Evolutionary conservation across 2,113 vertebrate species (phyloP).

Genomic region (Bettongia penicillata): DNA sequence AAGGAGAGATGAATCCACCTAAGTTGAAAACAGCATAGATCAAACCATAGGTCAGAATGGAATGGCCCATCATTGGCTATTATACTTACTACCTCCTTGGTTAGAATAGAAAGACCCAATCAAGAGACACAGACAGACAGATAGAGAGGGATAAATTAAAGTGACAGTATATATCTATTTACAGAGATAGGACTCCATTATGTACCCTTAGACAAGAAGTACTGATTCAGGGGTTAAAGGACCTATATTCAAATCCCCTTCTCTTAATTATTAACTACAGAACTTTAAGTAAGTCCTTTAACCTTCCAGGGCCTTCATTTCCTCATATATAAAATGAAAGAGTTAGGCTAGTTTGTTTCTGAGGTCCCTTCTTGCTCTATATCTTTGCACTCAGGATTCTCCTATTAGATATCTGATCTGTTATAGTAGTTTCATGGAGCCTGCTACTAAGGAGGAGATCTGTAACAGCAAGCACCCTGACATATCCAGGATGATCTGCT

Average conservation of each 20-base stretch:
- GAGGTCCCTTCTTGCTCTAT: not conserved
- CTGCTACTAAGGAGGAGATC: too few relatives aligned
- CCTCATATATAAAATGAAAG: not conserved
- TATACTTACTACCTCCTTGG: not conserved
- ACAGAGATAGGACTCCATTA: not conserved
- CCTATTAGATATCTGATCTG: too few relatives aligned
- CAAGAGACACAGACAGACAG: not conserved
- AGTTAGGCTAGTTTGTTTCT: not conserved
- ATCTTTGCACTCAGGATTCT: too few relatives aligned
- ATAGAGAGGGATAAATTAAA: not conserved
- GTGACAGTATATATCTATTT: not conserved
- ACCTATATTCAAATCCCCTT: not conserved
- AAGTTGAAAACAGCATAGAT: not conserved
- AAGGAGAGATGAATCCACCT: not conserved
- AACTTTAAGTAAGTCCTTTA: not conserved
- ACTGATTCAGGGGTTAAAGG: not conserved
- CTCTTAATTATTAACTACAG: not conserved
- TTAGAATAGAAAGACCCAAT: not conserved
- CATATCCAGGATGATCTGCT: too few relatives aligned
- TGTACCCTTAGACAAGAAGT: not conserved
- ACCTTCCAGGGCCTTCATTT: not conserved
- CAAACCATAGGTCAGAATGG: not conserved
- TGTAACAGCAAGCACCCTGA: too few relatives aligned
- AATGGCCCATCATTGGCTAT: not conserved
- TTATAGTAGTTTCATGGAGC: too few relatives aligned